A percentile compares a stretch with the other conserved stretches of the same genome.
These are phyloP conservation scores for Chaenogobius annularis DNA, from an alignment of 2,113 vertebrate species.

Conservation along the genomic window DNA sequence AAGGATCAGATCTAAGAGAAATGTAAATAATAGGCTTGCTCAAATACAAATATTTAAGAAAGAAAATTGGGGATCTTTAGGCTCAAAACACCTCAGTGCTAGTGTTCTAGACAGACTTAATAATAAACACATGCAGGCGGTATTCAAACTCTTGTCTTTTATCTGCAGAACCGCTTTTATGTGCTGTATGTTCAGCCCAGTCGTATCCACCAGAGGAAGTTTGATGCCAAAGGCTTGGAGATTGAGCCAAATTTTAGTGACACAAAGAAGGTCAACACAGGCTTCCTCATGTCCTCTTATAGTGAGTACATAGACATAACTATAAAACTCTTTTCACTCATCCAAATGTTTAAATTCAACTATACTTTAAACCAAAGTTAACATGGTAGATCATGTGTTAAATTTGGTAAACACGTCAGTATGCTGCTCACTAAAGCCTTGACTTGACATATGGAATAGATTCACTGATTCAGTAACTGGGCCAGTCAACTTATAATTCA, in stretches of 20 bases:
- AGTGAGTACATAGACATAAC: slow-evolving; percentile 75
- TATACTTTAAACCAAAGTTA: too few species aligned
- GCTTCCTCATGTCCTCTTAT: slow-evolving; percentile 88
- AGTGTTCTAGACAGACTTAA: not conserved
- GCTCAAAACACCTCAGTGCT: not conserved
- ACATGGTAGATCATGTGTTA: not conserved
- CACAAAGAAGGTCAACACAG: slow-evolving; percentile 86
- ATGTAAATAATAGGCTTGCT: too few species aligned
- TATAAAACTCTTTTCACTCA: not conserved
- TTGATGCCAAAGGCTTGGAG: slow-evolving; percentile 81
- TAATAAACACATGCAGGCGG: not conserved
- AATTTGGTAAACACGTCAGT: too few species aligned
- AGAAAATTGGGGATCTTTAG: not conserved
- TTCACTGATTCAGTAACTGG: too few species aligned
- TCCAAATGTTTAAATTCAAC: not conserved
- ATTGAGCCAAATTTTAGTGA: slow-evolving; percentile 87
- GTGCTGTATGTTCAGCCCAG: slow-evolving; percentile 82
- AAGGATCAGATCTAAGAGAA: too few species aligned
- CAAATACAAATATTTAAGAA: not conserved
- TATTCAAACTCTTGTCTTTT: not conserved
- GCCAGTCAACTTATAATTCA: too few species aligned
- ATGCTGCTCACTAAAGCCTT: too few species aligned
- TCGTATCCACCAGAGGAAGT: slow-evolving; percentile 80
- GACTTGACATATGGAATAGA: too few species aligned
- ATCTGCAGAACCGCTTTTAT: slow-evolving; percentile 78